A percentile compares a stretch with the other conserved stretches of the same genome.
phyloP scores from a whole-genome alignment of 2,113 vertebrate genomes.

The Stigmatopora argus region DNA sequence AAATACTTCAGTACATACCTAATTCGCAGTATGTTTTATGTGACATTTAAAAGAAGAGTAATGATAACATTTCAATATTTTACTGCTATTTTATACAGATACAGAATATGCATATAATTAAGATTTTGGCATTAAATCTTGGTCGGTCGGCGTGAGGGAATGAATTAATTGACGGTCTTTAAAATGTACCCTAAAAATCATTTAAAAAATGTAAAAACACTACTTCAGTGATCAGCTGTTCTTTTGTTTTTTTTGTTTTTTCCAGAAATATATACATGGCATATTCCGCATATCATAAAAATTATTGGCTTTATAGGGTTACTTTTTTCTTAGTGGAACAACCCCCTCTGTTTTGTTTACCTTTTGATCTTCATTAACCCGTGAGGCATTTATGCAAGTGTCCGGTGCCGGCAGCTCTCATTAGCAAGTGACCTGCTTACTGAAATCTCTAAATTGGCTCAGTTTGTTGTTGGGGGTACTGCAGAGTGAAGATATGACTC shows the following conservation, averaged over 20 bases:
- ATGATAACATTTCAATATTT: too few species aligned
- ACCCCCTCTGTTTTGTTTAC: constrained; percentile 1
- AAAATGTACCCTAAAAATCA: neutral
- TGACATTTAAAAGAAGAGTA: too few species aligned
- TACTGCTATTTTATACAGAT: too few species aligned
- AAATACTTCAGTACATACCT: too few species aligned
- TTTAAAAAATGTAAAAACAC: too few species aligned
- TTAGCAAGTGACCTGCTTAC: constrained; percentile 39
- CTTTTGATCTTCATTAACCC: constrained; percentile 12
- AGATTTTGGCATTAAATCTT: too few species aligned
- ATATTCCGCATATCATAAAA: neutral
- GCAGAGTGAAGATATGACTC: constrained; percentile 49
- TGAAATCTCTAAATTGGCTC: constrained; percentile 53
- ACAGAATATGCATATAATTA: too few species aligned
- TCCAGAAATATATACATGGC: too few species aligned
- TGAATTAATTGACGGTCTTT: neutral
- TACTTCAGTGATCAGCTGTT: too few species aligned
- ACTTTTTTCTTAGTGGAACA: neutral
- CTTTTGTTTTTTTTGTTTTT: neutral
- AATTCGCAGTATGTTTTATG: too few species aligned
- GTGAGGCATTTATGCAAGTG: constrained; percentile 12
- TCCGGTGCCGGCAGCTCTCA: constrained; percentile 24
- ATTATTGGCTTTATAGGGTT: neutral
- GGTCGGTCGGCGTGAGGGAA: too few species aligned
- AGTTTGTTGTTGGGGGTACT: constrained; percentile 24